A percentile compares a stretch with the other conserved stretches of the same genome.
Conservation (phyloP, 2,888 invertebrate species). For the Drosophila emarginata region DNA sequence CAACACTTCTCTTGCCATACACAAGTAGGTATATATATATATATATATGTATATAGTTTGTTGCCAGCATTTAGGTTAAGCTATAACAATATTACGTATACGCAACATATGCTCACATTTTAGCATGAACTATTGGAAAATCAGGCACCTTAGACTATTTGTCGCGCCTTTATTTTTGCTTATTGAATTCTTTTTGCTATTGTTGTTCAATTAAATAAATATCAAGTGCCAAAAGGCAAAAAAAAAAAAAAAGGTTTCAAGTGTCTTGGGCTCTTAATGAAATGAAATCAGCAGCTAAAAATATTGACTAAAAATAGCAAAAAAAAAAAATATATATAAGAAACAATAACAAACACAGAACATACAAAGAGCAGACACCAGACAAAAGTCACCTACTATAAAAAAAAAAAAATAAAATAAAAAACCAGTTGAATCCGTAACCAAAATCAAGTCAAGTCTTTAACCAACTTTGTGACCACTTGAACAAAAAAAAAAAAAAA, state of each 20-base stretch:
- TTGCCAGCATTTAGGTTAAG: not conserved
- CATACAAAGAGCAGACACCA: slow-evolving; percentile 2
- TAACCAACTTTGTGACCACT: slow-evolving; percentile 6
- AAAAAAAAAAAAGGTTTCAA: slow-evolving; percentile 8
- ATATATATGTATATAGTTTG: no score
- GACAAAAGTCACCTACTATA: not conserved
- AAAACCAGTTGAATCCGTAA: slow-evolving; percentile 4
- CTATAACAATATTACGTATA: slow-evolving; percentile 17
- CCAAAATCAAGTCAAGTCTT: slow-evolving; percentile 5
- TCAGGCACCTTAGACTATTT: slow-evolving; percentile 32
- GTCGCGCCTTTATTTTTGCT: slow-evolving; percentile 20
- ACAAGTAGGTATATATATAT: not conserved
- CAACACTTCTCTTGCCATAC: not conserved
- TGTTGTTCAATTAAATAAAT: slow-evolving; percentile 36
- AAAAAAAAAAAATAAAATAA: not conserved
- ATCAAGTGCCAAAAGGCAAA: not conserved
- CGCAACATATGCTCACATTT: slow-evolving; percentile 34
- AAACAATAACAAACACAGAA: slow-evolving; percentile 9
- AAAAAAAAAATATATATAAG: not conserved
- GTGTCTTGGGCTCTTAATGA: slow-evolving; percentile 32
- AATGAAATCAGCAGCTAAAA: slow-evolving; percentile 73
- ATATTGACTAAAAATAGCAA: slow-evolving; percentile 65
- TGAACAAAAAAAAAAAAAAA: not conserved
- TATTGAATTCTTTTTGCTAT: slow-evolving; percentile 15
- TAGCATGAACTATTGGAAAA: not conserved